Conservation (phyloP, 1,140 invertebrate species). For the Pissodes strobi region DNA sequence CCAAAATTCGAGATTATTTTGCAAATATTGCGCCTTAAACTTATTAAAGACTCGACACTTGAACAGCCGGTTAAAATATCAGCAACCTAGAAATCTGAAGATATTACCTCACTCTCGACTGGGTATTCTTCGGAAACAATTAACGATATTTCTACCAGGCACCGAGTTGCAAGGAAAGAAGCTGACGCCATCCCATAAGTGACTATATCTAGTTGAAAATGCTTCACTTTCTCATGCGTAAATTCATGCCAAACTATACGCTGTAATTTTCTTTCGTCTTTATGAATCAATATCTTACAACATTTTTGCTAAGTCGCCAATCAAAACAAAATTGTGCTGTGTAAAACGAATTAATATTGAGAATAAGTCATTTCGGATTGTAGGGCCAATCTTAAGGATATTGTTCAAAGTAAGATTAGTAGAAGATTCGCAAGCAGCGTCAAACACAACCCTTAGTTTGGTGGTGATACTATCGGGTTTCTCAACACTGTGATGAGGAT, state of each 20-base stretch:
- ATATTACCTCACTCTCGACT: not conserved
- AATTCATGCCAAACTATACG: constrained; percentile 53
- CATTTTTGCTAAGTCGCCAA: constrained; percentile 51
- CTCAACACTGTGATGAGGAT: constrained; percentile 55
- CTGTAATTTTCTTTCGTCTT: constrained; percentile 47
- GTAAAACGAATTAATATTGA: too few species aligned
- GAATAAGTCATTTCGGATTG: constrained; percentile 49
- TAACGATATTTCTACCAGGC: not conserved
- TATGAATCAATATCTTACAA: constrained; percentile 52
- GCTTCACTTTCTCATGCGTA: not conserved
- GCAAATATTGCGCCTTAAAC: constrained; percentile 13
- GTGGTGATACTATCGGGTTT: constrained; percentile 47
- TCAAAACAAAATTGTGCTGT: constrained; percentile 43
- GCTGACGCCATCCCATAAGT: constrained; percentile 6
- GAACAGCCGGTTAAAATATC: constrained; percentile 24
- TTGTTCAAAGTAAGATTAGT: constrained; percentile 44
- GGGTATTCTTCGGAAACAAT: not conserved
- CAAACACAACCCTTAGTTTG: constrained; percentile 40
- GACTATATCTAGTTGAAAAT: constrained; percentile 3
- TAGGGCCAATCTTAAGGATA: constrained; percentile 42
- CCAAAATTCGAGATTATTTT: constrained; percentile 42
- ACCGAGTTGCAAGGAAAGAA: not conserved
- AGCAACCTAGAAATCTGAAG: not conserved
- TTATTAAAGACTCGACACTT: constrained; percentile 23
- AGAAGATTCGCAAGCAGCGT: constrained; percentile 36